Conservation (phyloP, 2,797 vertebrate species). For the Pipistrellus pipistrellus region DNA sequence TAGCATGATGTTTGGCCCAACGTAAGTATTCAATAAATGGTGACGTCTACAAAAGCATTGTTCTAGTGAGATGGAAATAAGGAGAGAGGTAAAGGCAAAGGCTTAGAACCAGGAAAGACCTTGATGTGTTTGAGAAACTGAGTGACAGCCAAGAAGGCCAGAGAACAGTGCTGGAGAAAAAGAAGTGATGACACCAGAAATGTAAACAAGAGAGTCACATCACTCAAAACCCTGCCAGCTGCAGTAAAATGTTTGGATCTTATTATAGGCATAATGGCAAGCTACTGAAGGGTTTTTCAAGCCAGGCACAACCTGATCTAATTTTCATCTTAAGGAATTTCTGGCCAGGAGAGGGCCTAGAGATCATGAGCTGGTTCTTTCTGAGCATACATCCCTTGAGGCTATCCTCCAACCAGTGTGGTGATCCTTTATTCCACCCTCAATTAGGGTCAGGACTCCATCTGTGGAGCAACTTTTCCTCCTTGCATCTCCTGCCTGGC, state of each 20-base stretch:
- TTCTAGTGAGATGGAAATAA: conserved; percentile 54
- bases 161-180: conserved; percentile 19
- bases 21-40: conserved; percentile 34
- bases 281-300: conserved; percentile 43
- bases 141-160: neutral
- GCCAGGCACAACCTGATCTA: neutral
- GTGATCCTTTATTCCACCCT: neutral
- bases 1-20: neutral
- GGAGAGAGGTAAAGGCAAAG: neutral
- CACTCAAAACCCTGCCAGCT: neutral
- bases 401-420: neutral
- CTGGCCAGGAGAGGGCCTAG: neutral
- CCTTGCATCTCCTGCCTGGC: conserved; percentile 35
- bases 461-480: conserved; percentile 26
- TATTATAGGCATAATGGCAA: neutral
- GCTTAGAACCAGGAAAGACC: neutral
- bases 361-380: neutral
- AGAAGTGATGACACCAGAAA: conserved; percentile 27
- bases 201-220: conserved; percentile 31
- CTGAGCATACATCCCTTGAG: neutral
- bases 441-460: conserved; percentile 20
- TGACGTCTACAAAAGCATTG: neutral
- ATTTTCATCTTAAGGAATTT: conserved; percentile 58
- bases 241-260: conserved; percentile 1
- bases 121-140: conserved; percentile 11